Evolutionary conservation across 2,888 invertebrate species (phyloP).

Genomic region (Nephrocerus scutellatus): DNA sequence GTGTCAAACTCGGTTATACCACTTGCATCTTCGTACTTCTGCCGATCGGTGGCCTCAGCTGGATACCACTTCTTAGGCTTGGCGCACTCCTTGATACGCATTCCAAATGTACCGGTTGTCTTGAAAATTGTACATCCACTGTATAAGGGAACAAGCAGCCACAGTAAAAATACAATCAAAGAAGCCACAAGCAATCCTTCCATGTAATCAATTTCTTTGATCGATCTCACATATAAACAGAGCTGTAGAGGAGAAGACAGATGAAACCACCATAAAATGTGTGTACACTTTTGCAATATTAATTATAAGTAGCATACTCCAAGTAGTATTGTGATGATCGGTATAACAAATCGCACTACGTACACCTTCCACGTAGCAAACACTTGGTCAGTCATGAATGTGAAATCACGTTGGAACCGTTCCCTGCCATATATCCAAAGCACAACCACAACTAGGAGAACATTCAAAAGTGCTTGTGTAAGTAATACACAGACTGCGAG

Average conservation of each 20-base stretch:
- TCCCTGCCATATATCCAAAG: conserved; percentile 21
- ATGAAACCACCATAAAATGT: too few relatives aligned
- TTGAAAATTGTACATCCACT: conserved; percentile 11
- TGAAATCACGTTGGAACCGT: conserved; percentile 20
- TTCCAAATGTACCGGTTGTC: conserved; percentile 14
- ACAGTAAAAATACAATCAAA: conserved; percentile 11
- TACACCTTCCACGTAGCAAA: conserved; percentile 18
- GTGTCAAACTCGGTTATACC: too few relatives aligned
- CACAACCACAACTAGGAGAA: conserved; percentile 23
- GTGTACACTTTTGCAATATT: too few relatives aligned
- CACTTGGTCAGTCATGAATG: conserved; percentile 16
- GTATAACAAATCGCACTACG: conserved; percentile 61
- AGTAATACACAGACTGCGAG: conserved; percentile 14
- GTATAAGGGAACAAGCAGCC: conserved; percentile 20
- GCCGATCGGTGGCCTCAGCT: conserved; percentile 17
- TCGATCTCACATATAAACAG: too few relatives aligned
- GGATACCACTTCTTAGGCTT: conserved; percentile 27
- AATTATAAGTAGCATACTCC: too few relatives aligned
- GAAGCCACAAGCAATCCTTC: too few relatives aligned
- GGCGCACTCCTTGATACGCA: conserved; percentile 15
- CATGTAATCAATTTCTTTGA: too few relatives aligned
- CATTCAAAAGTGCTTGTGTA: conserved; percentile 70
- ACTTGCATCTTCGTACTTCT: conserved; percentile 19
- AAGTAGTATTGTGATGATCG: too few relatives aligned
- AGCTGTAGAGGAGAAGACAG: too few relatives aligned